Conservation (phyloP, 2,797 vertebrate species). For the Tangara arthus region DNA sequence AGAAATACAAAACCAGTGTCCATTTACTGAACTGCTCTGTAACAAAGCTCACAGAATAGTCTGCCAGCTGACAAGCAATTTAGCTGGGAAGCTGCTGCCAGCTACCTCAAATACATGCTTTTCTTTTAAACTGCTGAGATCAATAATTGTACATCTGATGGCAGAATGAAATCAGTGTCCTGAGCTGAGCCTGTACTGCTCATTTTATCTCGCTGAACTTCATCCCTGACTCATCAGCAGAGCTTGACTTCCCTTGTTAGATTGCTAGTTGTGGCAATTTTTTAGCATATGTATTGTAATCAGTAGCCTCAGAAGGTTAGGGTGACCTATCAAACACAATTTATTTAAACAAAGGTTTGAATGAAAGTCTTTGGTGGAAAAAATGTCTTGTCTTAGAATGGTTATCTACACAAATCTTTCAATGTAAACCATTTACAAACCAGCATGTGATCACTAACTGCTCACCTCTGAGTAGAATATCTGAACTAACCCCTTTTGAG, state of each 20-base stretch:
- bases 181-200: background rate
- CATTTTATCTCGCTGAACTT: constrained; percentile 5
- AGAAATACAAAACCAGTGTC: background rate
- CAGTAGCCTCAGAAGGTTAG: background rate
- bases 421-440: background rate
- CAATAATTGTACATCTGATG: constrained; percentile 10
- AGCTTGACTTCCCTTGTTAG: background rate
- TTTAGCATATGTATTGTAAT: background rate
- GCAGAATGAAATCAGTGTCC: constrained; percentile 6
- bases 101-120: constrained; percentile 2
- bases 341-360: background rate
- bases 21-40: background rate
- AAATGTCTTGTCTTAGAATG: background rate
- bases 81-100: constrained; percentile 32
- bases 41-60: background rate
- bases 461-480: background rate
- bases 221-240: background rate
- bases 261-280: background rate
- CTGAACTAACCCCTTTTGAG: constrained; percentile 8
- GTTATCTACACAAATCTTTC: background rate
- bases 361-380: background rate
- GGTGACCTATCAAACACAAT: background rate
- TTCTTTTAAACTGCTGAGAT: constrained; percentile 37
- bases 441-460: background rate
- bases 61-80: constrained; percentile 4